Percentiles rank a stretch among this genome's conserved stretches.
Evolutionary conservation across 2,797 vertebrate genomes (phyloP).

Genomic region (Enteromius thamalakanensis): DNA sequence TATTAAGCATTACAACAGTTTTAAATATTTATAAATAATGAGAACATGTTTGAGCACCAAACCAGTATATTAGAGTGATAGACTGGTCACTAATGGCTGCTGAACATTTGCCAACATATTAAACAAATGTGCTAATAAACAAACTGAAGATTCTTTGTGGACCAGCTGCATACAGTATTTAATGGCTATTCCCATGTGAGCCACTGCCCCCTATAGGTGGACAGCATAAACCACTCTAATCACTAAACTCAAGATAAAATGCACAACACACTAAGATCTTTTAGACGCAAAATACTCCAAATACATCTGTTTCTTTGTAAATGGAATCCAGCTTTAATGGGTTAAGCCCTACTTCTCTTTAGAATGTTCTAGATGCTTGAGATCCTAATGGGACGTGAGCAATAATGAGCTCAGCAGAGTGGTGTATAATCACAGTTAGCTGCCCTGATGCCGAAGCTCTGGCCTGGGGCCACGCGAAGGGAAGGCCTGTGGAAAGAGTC

Average conservation of each 20-base stretch:
- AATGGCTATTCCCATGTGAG: constrained; percentile 38
- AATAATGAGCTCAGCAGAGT: constrained; percentile 40
- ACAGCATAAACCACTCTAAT: background rate
- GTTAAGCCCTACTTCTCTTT: constrained; percentile 45
- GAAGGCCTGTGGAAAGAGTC: constrained; percentile 72
- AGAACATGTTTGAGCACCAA: background rate
- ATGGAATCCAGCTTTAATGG: constrained; percentile 32
- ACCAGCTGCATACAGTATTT: background rate
- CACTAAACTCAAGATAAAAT: background rate
- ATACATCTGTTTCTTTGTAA: constrained; percentile 27
- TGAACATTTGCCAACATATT: background rate
- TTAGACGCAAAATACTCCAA: constrained; percentile 18
- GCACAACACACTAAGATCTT: constrained; percentile 19
- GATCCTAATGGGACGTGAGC: constrained; percentile 52
- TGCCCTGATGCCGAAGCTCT: constrained; percentile 42
- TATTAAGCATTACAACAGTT: background rate
- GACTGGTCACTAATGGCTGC: background rate
- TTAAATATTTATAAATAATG: background rate
- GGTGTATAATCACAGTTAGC: constrained; percentile 45
- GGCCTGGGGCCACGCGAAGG: constrained; percentile 65
- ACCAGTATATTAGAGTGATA: background rate
- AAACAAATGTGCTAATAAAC: background rate
- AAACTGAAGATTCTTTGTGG: background rate
- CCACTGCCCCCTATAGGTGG: constrained; percentile 48
- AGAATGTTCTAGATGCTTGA: constrained; percentile 49